Conservation (phyloP, 2,888 invertebrate species). For the Luperina nickerlii region DNA sequence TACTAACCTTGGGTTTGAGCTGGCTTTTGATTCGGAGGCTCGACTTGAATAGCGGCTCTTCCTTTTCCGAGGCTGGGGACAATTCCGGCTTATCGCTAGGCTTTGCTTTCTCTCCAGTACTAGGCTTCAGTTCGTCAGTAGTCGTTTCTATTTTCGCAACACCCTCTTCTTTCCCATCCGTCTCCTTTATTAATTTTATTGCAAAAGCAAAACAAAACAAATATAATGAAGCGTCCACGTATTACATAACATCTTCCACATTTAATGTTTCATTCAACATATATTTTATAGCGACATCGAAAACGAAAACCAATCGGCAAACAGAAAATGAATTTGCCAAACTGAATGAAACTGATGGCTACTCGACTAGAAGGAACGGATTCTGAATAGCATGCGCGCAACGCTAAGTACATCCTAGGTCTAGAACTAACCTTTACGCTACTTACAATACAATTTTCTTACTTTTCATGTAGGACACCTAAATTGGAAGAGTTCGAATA, state of each 20-base stretch:
- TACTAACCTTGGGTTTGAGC: constrained; percentile 87
- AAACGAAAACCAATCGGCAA: constrained; percentile 74
- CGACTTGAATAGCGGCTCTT: constrained; percentile 88
- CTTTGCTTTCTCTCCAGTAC: constrained; percentile 78
- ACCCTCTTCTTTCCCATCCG: constrained; percentile 83
- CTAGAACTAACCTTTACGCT: constrained; percentile 66
- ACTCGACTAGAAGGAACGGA: constrained; percentile 49
- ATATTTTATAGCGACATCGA: constrained; percentile 78
- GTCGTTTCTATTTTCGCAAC: constrained; percentile 88
- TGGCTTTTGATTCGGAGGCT: constrained; percentile 84
- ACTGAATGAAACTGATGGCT: constrained; percentile 71
- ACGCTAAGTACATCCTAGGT: constrained; percentile 65
- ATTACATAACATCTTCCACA: constrained; percentile 71
- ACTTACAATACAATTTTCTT: constrained; percentile 57
- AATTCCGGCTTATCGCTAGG: constrained; percentile 74
- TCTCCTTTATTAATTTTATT: constrained; percentile 84
- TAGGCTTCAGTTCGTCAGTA: constrained; percentile 87
- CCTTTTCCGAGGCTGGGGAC: constrained; percentile 83
- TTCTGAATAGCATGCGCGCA: constrained; percentile 73
- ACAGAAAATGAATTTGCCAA: constrained; percentile 81
- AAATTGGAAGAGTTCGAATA: constrained; percentile 56
- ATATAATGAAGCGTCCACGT: constrained; percentile 81
- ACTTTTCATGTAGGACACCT: constrained; percentile 50
- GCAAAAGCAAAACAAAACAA: constrained; percentile 87
- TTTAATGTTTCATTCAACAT: constrained; percentile 68